Evolutionary conservation across 2,888 invertebrate genomes (phyloP).

Genomic region (Calliphora vomitoria): DNA sequence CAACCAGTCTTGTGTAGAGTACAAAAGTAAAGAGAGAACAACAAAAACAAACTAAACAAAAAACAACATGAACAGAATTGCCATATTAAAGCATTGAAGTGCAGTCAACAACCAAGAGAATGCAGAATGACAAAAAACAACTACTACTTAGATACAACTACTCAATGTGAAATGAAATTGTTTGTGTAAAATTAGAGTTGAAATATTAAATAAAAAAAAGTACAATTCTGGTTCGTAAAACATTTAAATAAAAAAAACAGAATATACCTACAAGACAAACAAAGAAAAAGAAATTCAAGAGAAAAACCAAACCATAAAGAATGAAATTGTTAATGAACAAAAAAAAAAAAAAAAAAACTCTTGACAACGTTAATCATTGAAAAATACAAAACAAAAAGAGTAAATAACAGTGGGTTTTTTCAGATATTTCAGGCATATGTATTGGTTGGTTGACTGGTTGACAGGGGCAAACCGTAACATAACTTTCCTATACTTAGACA

Average conservation of each 20-base stretch:
- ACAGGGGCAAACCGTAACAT: slow-evolving; percentile 10
- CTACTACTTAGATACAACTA: slow-evolving; percentile 23
- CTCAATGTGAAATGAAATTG: neutral
- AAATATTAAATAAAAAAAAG: neutral
- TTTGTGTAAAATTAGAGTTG: slow-evolving; percentile 4
- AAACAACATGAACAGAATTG: slow-evolving; percentile 51
- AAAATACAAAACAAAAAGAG: slow-evolving; percentile 11
- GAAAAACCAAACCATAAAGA: slow-evolving; percentile 29
- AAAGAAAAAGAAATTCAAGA: slow-evolving; percentile 8
- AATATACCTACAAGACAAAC: neutral
- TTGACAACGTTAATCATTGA: slow-evolving; percentile 55
- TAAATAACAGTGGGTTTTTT: slow-evolving; percentile 42
- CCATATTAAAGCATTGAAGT: slow-evolving; percentile 45
- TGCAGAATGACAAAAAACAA: slow-evolving; percentile 12
- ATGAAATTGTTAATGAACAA: slow-evolving; percentile 21
- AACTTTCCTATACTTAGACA: neutral
- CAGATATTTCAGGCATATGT: neutral
- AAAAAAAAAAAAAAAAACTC: slow-evolving; percentile 35
- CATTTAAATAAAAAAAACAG: neutral
- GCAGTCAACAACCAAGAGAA: slow-evolving; percentile 45
- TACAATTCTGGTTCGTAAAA: slow-evolving; percentile 23
- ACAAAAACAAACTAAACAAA: slow-evolving; percentile 17
- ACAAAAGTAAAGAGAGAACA: slow-evolving; percentile 16
- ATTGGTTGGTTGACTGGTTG: slow-evolving; percentile 1
- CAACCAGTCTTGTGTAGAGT: neutral